phyloP scores from a whole-genome alignment of 2,113 vertebrate genomes.

The Lynx canadensis region DNA sequence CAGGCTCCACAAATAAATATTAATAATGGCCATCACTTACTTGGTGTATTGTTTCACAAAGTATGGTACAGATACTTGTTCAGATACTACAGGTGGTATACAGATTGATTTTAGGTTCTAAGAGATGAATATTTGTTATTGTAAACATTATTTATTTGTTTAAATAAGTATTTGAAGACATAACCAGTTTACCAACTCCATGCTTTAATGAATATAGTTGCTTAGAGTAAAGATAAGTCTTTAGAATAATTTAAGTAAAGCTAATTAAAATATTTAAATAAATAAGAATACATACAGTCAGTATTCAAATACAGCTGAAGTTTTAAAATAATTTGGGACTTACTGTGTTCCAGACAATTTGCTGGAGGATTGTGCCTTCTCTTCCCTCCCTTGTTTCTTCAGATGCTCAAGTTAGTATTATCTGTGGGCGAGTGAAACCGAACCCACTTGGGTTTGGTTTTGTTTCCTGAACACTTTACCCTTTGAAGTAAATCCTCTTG shows the following conservation, averaged over 20 bases:
- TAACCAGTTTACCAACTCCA: background rate
- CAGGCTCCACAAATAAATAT: constrained; percentile 22
- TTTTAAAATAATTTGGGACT: background rate
- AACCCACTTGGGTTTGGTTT: background rate
- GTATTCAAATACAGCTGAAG: background rate
- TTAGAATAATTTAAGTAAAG: background rate
- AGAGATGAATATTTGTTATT: background rate
- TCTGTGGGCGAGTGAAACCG: background rate
- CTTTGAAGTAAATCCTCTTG: constrained; percentile 31
- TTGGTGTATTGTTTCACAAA: background rate
- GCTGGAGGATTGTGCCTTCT: background rate
- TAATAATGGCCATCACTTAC: background rate
- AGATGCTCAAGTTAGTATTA: background rate
- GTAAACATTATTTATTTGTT: background rate
- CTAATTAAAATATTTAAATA: background rate
- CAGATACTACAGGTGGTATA: background rate
- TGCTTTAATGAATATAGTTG: background rate
- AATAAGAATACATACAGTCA: background rate
- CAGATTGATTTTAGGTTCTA: background rate
- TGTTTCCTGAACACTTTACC: constrained; percentile 8
- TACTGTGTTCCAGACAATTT: background rate
- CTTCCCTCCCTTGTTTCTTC: background rate
- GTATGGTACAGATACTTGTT: background rate
- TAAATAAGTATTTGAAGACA: background rate
- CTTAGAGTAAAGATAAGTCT: constrained; percentile 7